Conservation (phyloP, 2,113 vertebrate species). For the Tympanuchus pallidicinctus region DNA sequence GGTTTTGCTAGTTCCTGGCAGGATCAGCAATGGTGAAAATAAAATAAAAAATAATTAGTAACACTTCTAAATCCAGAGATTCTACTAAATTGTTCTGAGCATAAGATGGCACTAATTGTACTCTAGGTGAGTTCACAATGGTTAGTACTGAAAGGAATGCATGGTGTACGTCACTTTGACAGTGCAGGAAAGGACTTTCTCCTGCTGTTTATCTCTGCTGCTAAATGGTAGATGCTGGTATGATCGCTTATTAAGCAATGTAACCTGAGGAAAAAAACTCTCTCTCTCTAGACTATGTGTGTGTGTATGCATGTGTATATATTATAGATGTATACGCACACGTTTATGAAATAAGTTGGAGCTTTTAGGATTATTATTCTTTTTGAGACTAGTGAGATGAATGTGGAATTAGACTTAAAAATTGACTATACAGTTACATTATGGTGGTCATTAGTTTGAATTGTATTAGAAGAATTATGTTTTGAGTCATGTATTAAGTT, state of each 20-base stretch:
- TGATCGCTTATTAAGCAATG: background rate
- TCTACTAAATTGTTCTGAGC: background rate
- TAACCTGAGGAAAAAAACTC: background rate
- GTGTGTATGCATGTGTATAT: no score
- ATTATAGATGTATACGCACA: background rate
- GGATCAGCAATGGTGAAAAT: conserved; percentile 29
- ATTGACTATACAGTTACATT: background rate
- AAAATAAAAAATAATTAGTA: conserved; percentile 37
- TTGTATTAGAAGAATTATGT: background rate
- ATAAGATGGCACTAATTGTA: background rate
- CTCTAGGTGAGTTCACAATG: background rate
- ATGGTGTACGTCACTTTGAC: background rate
- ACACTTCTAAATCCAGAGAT: conserved; percentile 3
- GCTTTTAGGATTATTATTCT: background rate
- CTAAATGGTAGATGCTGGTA: background rate
- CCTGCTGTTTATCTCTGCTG: background rate
- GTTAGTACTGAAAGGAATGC: conserved; percentile 1
- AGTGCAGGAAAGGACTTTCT: background rate
- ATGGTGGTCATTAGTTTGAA: background rate
- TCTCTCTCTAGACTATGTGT: background rate
- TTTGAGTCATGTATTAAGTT: background rate
- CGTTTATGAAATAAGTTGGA: background rate
- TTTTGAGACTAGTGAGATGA: background rate
- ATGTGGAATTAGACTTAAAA: background rate
- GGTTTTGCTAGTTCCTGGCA: conserved; percentile 50